Conservation (phyloP, 2,888 invertebrate species). For the Trachelus stipa region DNA sequence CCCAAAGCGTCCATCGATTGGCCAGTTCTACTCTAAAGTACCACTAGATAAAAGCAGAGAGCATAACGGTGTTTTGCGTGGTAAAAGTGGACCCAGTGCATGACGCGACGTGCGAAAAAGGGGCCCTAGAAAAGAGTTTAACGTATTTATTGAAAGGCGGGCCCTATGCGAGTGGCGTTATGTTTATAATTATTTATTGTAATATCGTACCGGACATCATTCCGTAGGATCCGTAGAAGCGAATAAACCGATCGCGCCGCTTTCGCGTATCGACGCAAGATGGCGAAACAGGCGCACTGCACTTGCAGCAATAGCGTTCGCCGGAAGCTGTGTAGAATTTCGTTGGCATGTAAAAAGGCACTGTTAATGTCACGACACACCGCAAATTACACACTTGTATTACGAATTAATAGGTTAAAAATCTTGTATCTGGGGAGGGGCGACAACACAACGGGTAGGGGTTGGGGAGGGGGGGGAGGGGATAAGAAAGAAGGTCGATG, state of each 20-base stretch:
- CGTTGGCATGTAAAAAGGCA: slow-evolving; percentile 47
- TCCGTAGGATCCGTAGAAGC: background rate
- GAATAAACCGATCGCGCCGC: background rate
- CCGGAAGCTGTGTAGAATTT: slow-evolving; percentile 1
- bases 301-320: background rate
- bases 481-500: background rate
- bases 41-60: background rate
- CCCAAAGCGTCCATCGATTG: background rate
- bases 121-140: background rate
- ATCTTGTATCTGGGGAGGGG: background rate
- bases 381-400: slow-evolving; percentile 20
- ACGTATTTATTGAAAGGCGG: background rate
- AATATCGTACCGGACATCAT: background rate
- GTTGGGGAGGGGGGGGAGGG: background rate
- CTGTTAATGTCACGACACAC: slow-evolving; percentile 48
- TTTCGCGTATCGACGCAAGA: background rate
- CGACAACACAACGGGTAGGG: background rate
- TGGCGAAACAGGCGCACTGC: background rate
- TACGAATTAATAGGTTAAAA: slow-evolving; percentile 15
- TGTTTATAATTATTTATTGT: background rate
- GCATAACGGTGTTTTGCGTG: background rate
- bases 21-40: background rate
- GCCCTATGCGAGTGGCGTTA: background rate
- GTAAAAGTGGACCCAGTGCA: background rate
- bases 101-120: too few relatives aligned